Conservation (phyloP, 2,113 vertebrate genomes). For the Saimiri boliviensis region DNA sequence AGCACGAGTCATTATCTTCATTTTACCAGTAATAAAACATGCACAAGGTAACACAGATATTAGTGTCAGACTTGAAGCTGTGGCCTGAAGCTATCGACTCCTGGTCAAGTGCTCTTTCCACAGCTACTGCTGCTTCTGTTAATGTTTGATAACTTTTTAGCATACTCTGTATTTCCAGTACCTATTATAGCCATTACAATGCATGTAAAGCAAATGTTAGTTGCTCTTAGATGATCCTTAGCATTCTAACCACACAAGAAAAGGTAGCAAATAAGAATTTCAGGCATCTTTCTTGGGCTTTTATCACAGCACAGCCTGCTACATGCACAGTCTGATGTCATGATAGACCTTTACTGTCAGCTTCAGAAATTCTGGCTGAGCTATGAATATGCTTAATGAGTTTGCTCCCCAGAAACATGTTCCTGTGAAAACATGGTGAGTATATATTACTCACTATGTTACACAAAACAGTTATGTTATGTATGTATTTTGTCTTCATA, state of each 20-base stretch:
- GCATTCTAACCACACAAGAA: neutral
- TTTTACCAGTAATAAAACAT: neutral
- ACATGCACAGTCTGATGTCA: neutral
- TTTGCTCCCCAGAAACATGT: neutral
- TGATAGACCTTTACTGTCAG: neutral
- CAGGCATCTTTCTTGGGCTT: neutral
- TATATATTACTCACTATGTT: neutral
- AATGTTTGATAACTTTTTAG: conserved; percentile 22
- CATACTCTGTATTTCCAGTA: neutral
- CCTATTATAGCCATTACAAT: conserved; percentile 1
- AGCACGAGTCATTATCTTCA: neutral
- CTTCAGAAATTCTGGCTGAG: neutral
- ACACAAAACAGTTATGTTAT: neutral
- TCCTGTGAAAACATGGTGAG: neutral
- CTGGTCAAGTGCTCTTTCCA: conserved; percentile 1
- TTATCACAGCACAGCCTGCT: neutral
- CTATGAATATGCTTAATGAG: conserved; percentile 10
- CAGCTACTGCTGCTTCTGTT: neutral
- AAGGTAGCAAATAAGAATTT: neutral
- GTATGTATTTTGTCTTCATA: neutral
- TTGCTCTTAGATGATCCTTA: conserved; percentile 9
- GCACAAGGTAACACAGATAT: neutral
- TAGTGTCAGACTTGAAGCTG: neutral
- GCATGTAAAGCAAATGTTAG: neutral
- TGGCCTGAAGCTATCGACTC: neutral